phyloP scores from a whole-genome alignment of 2,888 invertebrate species.

The Rotaria socialis region DNA sequence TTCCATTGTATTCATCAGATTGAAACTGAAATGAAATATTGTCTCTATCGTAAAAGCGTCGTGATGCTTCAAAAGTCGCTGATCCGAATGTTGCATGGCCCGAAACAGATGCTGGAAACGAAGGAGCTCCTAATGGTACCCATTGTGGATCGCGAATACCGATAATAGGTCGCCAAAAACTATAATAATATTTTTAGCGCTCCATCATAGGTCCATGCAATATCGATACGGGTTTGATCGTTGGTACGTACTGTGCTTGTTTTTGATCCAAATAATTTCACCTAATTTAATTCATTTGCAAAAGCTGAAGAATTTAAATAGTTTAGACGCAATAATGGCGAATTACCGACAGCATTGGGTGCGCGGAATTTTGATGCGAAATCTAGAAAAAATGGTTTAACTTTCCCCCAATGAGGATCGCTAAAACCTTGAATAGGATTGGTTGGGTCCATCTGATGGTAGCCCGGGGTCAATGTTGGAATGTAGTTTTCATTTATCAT shows the following conservation, averaged over 20 bases:
- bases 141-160: background rate
- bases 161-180: background rate
- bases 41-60: background rate
- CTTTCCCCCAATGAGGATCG: background rate
- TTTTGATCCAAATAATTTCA: background rate
- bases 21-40: background rate
- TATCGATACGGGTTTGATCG: background rate
- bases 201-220: background rate
- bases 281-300: background rate
- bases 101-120: background rate
- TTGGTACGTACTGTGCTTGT: background rate
- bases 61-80: background rate
- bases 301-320: background rate
- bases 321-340: background rate
- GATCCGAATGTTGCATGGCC: background rate
- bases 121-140: background rate
- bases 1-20: background rate
- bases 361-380: background rate
- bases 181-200: background rate
- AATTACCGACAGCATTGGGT: background rate
- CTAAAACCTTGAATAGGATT: background rate
- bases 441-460: background rate
- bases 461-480: background rate
- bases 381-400: background rate
- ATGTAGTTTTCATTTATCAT: fast-evolving